These are phyloP conservation scores for Drosophila parthenogenetica DNA, from an alignment of 2,888 invertebrate genomes.

Conservation along the genomic window DNA sequence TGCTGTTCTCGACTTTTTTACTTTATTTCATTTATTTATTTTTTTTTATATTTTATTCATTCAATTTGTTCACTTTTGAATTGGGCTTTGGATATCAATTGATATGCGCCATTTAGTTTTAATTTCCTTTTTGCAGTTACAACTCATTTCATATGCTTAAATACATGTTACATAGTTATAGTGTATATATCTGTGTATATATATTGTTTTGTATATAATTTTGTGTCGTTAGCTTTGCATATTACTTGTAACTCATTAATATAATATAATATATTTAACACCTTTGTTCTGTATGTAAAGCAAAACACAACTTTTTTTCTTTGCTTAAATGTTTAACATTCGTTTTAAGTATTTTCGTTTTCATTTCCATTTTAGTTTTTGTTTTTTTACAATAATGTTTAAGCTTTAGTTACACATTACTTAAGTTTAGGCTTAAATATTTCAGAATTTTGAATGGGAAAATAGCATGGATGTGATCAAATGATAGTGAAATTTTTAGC, in stretches of 20 bases:
- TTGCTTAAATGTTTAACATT: conserved; percentile 66
- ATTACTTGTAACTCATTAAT: conserved; percentile 43
- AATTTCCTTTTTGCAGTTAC: conserved; percentile 56
- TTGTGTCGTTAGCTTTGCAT: conserved; percentile 53
- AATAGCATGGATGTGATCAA: neutral
- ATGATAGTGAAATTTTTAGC: neutral
- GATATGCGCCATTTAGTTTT: conserved; percentile 27
- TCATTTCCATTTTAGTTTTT: conserved; percentile 7
- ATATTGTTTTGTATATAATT: conserved; percentile 34
- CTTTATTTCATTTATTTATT: neutral
- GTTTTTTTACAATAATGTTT: conserved; percentile 56
- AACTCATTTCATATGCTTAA: conserved; percentile 75
- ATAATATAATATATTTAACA: conserved; percentile 55
- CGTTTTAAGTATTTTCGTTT: conserved; percentile 24
- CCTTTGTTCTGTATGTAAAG: conserved; percentile 41
- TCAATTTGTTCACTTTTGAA: conserved; percentile 17
- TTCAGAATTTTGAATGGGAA: neutral
- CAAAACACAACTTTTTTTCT: conserved; percentile 61
- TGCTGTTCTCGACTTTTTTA: conserved; percentile 45
- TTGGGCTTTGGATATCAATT: conserved; percentile 17
- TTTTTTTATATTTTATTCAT: neutral
- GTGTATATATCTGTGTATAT: conserved; percentile 52
- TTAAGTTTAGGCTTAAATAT: conserved; percentile 27
- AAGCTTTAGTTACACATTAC: conserved; percentile 45
- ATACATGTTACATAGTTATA: conserved; percentile 71